Base-by-base conservation (phyloP, 2,888 invertebrate genomes). In the Lasioglossum oenotherae region DNA sequence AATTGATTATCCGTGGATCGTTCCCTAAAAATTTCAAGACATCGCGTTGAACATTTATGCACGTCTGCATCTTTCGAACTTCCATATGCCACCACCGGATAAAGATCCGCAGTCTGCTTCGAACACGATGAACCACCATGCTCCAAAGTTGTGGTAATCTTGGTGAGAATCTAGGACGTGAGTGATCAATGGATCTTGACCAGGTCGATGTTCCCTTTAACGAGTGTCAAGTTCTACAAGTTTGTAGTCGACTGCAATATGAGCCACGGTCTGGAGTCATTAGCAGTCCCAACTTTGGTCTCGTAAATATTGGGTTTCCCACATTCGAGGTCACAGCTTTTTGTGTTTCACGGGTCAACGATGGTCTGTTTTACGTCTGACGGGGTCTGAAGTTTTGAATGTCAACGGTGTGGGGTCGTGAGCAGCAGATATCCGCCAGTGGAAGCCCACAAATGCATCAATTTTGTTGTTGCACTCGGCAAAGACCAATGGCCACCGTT, bases 171-270 rank as follows among this genome's bases (percentile, higher is more conserved):
- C 27, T 38, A 72, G 44, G 57, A 57, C 57, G 57, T n/a, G 57
- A n/a, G 57, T 57, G 57, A 57, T 57, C 57, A 57, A 57, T 57
- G 57, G 57, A 57, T 57, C 57, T 57, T n/a, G 57, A 57, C 57
- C 57, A 57, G 57, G 57, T 57, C 57, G 57, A 57, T 57, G 57
- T n/a, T 57, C n/a, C 57, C 57, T 57, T 57, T 57, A 57, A 57
- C 57, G 57, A 57, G 57, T 57, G 57, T 57, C 57, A 57, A 57
- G 57, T 57, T 57, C 57, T 57, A 44, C 57, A 57, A 57, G 57
- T 57, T 57, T 12, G n/a, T 57, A 57, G 57, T 1, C 57, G n/a
- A n/a, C 57, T 57, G 57, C 27, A 64, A 64, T 31, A 31, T 64
- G 64, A 64, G 16, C 16, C 64, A 31, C 64, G 16, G 31, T 6